phyloP scores from a whole-genome alignment of 1,140 invertebrate species.

The Phthorimaea operculella region DNA sequence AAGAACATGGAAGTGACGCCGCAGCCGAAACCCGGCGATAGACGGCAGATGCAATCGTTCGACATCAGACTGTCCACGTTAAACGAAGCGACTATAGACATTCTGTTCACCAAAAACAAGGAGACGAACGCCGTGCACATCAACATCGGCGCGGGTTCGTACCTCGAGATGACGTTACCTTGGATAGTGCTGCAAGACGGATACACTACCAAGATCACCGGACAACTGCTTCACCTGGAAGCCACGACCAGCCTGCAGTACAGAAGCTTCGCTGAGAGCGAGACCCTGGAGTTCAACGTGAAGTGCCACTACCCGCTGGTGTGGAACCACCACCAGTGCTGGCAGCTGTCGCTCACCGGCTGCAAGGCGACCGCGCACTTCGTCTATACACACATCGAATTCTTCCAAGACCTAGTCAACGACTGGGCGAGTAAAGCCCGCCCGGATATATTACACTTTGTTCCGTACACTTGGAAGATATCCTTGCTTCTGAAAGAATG shows the following conservation, averaged over 20 bases:
- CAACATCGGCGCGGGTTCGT: slow-evolving; percentile 92
- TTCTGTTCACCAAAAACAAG: slow-evolving; percentile 95
- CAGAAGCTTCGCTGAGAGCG: slow-evolving; percentile 90
- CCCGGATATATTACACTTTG: slow-evolving; percentile 93
- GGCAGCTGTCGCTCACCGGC: slow-evolving; percentile 89
- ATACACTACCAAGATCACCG: slow-evolving; percentile 90
- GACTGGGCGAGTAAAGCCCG: slow-evolving; percentile 94
- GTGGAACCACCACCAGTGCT: slow-evolving; percentile 96
- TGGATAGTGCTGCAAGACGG: slow-evolving; percentile 89
- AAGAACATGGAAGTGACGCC: slow-evolving; percentile 80
- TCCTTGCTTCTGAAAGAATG: slow-evolving; percentile 93
- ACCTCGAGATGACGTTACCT: slow-evolving; percentile 94
- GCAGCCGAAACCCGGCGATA: slow-evolving; percentile 85
- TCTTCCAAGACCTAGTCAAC: slow-evolving; percentile 95
- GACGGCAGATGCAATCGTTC: slow-evolving; percentile 89
- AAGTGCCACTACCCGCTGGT: slow-evolving; percentile 88
- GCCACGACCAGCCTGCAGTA: slow-evolving; percentile 94
- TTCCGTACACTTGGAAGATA: slow-evolving; percentile 97
- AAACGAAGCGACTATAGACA: slow-evolving; percentile 93
- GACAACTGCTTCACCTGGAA: slow-evolving; percentile 92
- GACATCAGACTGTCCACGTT: slow-evolving; percentile 92
- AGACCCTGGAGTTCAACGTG: slow-evolving; percentile 93
- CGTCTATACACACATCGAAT: slow-evolving; percentile 94
- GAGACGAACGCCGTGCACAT: slow-evolving; percentile 97
- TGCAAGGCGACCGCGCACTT: slow-evolving; percentile 93